A percentile compares a stretch with the other conserved stretches of the same genome.
These are phyloP conservation scores for Cartodere bifasciata DNA, from an alignment of 2,888 invertebrate genomes.

Conservation along the genomic window DNA sequence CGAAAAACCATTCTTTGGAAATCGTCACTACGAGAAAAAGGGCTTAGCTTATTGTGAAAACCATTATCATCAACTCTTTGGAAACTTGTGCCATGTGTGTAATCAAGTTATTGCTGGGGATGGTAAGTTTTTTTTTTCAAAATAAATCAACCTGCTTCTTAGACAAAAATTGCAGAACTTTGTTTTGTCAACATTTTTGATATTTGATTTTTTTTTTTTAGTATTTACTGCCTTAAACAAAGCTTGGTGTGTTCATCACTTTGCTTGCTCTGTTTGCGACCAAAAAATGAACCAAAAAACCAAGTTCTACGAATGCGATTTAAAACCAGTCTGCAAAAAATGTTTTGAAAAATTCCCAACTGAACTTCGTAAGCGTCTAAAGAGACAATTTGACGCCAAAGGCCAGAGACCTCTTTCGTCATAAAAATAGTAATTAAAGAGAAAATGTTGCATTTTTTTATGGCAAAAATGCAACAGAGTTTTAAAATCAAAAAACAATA, in stretches of 20 bases:
- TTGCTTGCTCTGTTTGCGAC: conserved; percentile 95
- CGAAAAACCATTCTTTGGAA: conserved; percentile 98
- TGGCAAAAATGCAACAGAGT: too few relatives aligned
- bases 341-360: conserved; percentile 95
- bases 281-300: conserved; percentile 91
- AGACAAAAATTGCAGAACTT: too few relatives aligned
- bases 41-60: conserved; percentile 98
- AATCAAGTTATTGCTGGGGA: conserved; percentile 97
- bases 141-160: too few relatives aligned
- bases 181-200: too few relatives aligned
- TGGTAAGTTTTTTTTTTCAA: conserved; percentile 59
- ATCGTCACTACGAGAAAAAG: conserved; percentile 97
- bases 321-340: conserved; percentile 95
- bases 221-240: conserved; percentile 97
- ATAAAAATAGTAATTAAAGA: too few relatives aligned
- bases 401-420: too few relatives aligned
- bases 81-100: conserved; percentile 97
- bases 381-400: conserved; percentile 74
- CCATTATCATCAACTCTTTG: conserved; percentile 97
- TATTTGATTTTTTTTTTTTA: conserved; percentile 39
- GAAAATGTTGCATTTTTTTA: too few relatives aligned
- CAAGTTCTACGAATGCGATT: conserved; percentile 98
- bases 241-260: conserved; percentile 98
- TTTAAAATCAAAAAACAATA: too few relatives aligned
- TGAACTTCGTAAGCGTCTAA: conserved; percentile 84